Evolutionary conservation across 2,888 invertebrate genomes (phyloP), one percentile per base, ranked within the genome.

Genomic region (Oscheius myriophilus): DNA sequence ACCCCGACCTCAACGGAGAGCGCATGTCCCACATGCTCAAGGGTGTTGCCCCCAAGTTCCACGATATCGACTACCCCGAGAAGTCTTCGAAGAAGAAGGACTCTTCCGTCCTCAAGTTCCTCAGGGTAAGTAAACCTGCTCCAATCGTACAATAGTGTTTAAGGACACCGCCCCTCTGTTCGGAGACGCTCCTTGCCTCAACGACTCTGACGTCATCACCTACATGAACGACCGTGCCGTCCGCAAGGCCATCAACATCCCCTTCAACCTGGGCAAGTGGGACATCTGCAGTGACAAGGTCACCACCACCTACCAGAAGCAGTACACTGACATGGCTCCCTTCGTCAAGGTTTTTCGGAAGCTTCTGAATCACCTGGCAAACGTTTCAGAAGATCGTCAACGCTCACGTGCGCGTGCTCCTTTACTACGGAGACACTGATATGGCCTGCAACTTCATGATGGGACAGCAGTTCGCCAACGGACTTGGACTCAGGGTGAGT

Each of bases 351-450:
- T 45, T 39, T 58, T 58, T 12, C 16, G 9, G 33, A 33, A 33
- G 3, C 33, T 33, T 33, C 33, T 9, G 6, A 11, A 18, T 51
- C 16, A 18, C 16, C 39, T 14, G 2, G 52, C 12, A n/a, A n/a
- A 25, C 9, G 14, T 49, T 82, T 62, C 66, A 76, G 71, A 84
- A 82, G 70, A 83, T 84, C 69, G 71, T 82, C 54, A 73, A 79
- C 57, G 79, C 80, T 46, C 76, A 83, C 68, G 83, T 85, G 1
- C 80, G 84, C 18, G 81, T 84, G 12, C 83, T 85, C 9, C 75
- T 85, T 55, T 85, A 85, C 73, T 85, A 85, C 74, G 85, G 85
- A 49, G 85, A 85, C 64, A 79, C 80, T 61, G 83, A 83, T 64
- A 80, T 79, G 78, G 79, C 78, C 11, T 81, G 79, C 75, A 82